These are phyloP conservation scores for Myiozetetes cayanensis DNA, from an alignment of 2,113 vertebrate species.

Conservation along the genomic window DNA sequence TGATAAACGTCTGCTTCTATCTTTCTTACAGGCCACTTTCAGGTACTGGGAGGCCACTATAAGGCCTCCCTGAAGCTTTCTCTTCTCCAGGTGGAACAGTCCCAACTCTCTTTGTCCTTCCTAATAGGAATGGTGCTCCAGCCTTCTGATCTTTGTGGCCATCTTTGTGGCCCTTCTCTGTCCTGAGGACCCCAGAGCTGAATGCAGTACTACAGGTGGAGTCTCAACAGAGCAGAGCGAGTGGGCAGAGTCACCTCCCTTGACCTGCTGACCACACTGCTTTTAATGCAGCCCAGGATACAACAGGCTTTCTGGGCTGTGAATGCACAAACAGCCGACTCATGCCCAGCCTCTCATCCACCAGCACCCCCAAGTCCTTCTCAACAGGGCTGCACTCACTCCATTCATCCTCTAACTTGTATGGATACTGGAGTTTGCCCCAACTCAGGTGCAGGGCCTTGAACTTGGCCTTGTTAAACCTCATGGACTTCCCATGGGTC, in stretches of 20 bases:
- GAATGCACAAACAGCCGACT: neutral
- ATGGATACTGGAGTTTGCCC: neutral
- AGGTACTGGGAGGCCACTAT: neutral
- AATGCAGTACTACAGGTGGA: neutral
- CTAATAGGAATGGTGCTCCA: neutral
- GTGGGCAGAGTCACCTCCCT: neutral
- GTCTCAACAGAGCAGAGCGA: neutral
- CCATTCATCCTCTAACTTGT: neutral
- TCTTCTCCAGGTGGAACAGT: neutral
- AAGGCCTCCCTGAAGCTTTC: neutral
- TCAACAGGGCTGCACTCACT: neutral
- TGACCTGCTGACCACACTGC: accelerated
- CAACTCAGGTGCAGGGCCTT: too few species aligned
- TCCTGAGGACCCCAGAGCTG: neutral
- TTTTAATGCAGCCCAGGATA: neutral
- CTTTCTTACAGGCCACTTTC: neutral
- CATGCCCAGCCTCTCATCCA: neutral
- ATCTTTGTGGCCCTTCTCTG: neutral
- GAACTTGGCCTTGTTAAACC: neutral
- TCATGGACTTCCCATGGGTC: too few species aligned
- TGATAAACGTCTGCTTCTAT: neutral
- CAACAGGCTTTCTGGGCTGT: neutral
- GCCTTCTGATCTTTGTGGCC: too few species aligned
- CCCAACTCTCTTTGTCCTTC: neutral
- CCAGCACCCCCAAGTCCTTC: neutral